Conservation (phyloP, 2,113 vertebrate species). For the Parus major region DNA sequence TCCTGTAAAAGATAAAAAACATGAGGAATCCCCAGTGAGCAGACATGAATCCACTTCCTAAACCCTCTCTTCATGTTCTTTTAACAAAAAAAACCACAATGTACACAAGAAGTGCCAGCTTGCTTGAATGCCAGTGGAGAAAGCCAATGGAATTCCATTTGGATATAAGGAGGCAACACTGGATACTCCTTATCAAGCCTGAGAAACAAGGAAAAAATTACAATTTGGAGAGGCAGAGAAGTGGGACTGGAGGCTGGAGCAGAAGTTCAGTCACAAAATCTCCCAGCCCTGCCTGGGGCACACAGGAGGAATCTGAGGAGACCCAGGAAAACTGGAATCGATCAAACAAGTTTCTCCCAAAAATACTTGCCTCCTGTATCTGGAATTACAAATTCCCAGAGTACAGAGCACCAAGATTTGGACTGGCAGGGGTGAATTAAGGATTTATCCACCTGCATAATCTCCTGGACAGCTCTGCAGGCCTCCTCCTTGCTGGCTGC, state of each 20-base stretch:
- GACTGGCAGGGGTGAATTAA: background rate
- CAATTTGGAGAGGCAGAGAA: background rate
- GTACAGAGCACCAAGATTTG: background rate
- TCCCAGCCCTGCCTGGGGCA: background rate
- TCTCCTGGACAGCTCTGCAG: constrained; percentile 85
- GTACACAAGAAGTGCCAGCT: background rate
- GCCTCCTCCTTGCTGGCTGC: constrained; percentile 83
- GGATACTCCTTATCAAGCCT: background rate
- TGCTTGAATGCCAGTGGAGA: background rate
- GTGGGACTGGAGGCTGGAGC: background rate
- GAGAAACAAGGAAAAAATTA: background rate
- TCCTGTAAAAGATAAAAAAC: constrained; percentile 68
- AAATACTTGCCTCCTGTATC: background rate
- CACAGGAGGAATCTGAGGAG: background rate
- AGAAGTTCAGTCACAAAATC: background rate
- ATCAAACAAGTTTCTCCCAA: background rate
- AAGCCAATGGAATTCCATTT: background rate
- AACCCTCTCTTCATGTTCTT: background rate
- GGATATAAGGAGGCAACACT: background rate
- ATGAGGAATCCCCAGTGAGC: background rate
- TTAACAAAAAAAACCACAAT: background rate
- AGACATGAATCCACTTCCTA: background rate
- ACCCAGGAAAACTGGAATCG: background rate
- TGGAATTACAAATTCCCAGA: background rate
- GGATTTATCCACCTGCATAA: constrained; percentile 82